Evolutionary conservation across 2,888 invertebrate species (phyloP).

Genomic region (Amphipoea oculea): DNA sequence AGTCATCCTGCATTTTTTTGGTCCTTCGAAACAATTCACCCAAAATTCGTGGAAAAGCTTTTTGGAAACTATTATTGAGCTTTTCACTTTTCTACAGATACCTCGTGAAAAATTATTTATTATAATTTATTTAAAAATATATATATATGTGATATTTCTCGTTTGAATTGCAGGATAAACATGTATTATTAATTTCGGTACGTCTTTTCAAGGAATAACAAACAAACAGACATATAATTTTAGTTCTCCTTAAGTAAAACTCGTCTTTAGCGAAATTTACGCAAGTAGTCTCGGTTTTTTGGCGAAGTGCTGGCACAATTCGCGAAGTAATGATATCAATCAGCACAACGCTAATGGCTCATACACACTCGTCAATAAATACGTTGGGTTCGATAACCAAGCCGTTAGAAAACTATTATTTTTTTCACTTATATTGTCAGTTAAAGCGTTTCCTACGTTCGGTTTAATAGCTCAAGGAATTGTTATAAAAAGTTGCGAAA

Average conservation of each 20-base stretch:
- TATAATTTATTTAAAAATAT: too few relatives aligned
- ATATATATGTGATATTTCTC: neutral
- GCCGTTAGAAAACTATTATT: constrained; percentile 62
- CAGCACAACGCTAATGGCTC: constrained; percentile 48
- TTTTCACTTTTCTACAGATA: neutral
- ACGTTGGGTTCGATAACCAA: constrained; percentile 41
- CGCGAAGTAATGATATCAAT: constrained; percentile 62
- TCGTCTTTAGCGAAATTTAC: constrained; percentile 53
- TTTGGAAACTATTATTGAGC: neutral
- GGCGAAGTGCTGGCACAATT: constrained; percentile 58
- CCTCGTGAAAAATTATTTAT: neutral
- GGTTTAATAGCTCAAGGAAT: constrained; percentile 49
- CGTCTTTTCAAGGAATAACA: neutral
- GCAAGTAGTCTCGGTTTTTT: constrained; percentile 67
- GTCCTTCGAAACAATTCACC: neutral
- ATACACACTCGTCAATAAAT: constrained; percentile 44
- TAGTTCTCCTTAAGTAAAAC: constrained; percentile 1
- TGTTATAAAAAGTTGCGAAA: constrained; percentile 60
- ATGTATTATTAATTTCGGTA: neutral
- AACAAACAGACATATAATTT: neutral
- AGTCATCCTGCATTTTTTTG: too few relatives aligned
- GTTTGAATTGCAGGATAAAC: neutral
- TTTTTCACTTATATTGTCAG: constrained; percentile 53
- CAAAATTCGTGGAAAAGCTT: neutral
- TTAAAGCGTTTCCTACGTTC: constrained; percentile 43